phyloP scores from a whole-genome alignment of 1,140 invertebrate species.

The Lethocerus indicus region DNA sequence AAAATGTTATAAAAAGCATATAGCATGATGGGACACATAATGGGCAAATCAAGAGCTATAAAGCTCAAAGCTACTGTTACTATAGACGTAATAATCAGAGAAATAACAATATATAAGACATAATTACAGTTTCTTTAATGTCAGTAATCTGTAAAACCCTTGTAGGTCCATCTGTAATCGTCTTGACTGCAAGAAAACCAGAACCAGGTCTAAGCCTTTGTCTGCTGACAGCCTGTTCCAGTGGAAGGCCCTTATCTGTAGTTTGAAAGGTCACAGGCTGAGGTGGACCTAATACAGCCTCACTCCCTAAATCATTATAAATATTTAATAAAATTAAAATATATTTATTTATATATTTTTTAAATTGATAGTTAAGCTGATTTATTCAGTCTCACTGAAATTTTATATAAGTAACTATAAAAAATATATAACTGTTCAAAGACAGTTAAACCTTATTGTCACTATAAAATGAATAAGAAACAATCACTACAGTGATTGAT shows the following conservation, averaged over 20 bases:
- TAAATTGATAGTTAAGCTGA: neutral
- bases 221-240: slow-evolving; percentile 63
- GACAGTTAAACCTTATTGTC: too few relatives aligned
- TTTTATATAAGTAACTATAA: neutral
- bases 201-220: slow-evolving; percentile 80
- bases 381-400: neutral
- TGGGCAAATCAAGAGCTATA: too few relatives aligned
- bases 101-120: too few relatives aligned
- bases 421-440: too few relatives aligned
- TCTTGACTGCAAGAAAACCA: slow-evolving; percentile 64
- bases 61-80: too few relatives aligned
- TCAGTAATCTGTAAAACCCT: slow-evolving; percentile 72
- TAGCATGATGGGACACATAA: too few relatives aligned
- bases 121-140: slow-evolving; percentile 40
- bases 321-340: neutral
- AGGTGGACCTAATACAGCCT: slow-evolving; percentile 66
- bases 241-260: slow-evolving; percentile 37
- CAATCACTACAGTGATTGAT: too few relatives aligned
- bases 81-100: too few relatives aligned
- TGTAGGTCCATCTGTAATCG: slow-evolving; percentile 84
- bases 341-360: neutral
- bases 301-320: slow-evolving; percentile 35
- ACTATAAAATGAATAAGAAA: too few relatives aligned
- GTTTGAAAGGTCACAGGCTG: slow-evolving; percentile 30
- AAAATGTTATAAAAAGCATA: too few relatives aligned